These are phyloP conservation scores for Nemurella pictetii DNA, from an alignment of 2,888 invertebrate species.

Conservation along the genomic window DNA sequence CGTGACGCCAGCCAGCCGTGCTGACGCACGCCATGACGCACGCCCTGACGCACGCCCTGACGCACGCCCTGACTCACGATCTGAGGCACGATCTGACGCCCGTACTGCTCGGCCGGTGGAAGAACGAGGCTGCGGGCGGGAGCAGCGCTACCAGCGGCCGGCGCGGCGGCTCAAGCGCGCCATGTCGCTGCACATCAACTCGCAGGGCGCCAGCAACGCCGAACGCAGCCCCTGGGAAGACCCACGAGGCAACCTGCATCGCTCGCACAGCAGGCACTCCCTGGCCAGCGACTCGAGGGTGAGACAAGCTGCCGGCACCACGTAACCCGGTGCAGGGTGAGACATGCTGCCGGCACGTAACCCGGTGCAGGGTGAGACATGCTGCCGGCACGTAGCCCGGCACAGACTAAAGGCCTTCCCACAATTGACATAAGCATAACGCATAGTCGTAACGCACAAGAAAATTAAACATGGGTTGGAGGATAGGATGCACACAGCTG, in stretches of 20 bases:
- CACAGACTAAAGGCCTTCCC: too few species aligned
- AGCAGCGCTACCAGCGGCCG: constrained; percentile 34
- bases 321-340: not conserved
- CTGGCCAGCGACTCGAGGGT: constrained; percentile 70
- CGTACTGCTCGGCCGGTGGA: not conserved
- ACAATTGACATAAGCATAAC: too few species aligned
- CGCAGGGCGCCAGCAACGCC: constrained; percentile 33
- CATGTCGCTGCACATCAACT: constrained; percentile 48
- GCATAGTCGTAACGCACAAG: too few species aligned
- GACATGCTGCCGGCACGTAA: not conserved
- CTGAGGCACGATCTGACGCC: too few species aligned
- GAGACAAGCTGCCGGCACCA: constrained; percentile 38
- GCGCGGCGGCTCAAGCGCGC: constrained; percentile 48
- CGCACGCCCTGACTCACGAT: too few species aligned
- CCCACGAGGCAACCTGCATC: constrained; percentile 56
- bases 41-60: too few species aligned
- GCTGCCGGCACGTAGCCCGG: not conserved
- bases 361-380: not conserved
- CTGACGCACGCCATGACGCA: too few species aligned
- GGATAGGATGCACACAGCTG: too few species aligned
- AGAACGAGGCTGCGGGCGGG: not conserved
- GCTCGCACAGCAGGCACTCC: constrained; percentile 68
- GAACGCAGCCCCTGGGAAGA: constrained; percentile 47
- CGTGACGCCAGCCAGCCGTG: too few species aligned
- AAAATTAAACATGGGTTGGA: too few species aligned